These are phyloP conservation scores for Dicentrarchus labrax DNA, from an alignment of 2,113 vertebrate species.

Conservation along the genomic window DNA sequence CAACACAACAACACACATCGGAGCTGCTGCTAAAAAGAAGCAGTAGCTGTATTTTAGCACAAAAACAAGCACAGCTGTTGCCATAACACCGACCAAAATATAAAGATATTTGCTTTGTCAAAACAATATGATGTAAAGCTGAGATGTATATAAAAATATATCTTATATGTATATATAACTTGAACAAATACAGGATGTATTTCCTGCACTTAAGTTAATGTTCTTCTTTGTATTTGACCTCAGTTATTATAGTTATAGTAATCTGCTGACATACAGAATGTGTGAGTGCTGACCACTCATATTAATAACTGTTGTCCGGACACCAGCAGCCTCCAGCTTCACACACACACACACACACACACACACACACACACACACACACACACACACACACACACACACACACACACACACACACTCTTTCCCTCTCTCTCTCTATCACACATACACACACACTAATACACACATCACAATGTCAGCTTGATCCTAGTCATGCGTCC, in stretches of 20 bases:
- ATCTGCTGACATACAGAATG: slow-evolving; percentile 41
- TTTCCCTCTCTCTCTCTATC: not conserved
- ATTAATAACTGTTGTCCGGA: slow-evolving; percentile 15
- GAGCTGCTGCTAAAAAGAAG: slow-evolving; percentile 19
- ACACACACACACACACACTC: not conserved
- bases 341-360: slow-evolving; percentile 4
- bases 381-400: slow-evolving; percentile 36
- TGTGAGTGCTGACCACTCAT: slow-evolving; percentile 41
- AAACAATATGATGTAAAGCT: not conserved
- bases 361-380: slow-evolving; percentile 22
- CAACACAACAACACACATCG: not conserved
- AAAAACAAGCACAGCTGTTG: slow-evolving; percentile 24
- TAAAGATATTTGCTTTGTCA: not conserved
- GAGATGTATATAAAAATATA: not conserved
- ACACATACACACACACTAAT: slow-evolving; percentile 18
- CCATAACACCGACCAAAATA: slow-evolving; percentile 8
- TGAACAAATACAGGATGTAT: slow-evolving; percentile 1
- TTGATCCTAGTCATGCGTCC: slow-evolving; percentile 65
- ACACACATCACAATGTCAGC: slow-evolving; percentile 38
- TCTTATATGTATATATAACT: not conserved
- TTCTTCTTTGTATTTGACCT: slow-evolving; percentile 36
- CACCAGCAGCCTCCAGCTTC: slow-evolving; percentile 22
- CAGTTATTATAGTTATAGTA: slow-evolving; percentile 21
- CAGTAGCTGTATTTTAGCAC: not conserved
- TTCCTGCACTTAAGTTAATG: slow-evolving; percentile 1